phyloP scores from a whole-genome alignment of 2,797 vertebrate species.

The Florisuga fusca region DNA sequence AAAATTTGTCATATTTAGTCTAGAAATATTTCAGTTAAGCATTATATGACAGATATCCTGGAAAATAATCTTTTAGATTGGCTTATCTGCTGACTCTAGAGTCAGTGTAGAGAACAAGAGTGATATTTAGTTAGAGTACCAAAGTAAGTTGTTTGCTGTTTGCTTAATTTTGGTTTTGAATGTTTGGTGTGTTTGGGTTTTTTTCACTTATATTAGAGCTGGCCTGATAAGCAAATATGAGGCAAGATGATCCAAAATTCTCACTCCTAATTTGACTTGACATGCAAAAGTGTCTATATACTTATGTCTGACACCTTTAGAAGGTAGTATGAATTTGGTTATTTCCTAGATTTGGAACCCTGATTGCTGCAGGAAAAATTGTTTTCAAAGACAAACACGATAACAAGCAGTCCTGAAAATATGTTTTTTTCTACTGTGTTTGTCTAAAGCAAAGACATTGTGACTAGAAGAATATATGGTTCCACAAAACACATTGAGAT shows the following conservation, averaged over 20 bases:
- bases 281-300: neutral
- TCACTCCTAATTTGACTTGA: neutral
- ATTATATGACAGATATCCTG: neutral
- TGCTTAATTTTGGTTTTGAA: neutral
- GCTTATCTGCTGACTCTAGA: neutral
- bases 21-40: neutral
- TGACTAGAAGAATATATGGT: fast-evolving
- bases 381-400: neutral
- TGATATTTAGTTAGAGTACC: neutral
- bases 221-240: neutral
- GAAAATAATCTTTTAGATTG: neutral
- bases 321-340: neutral
- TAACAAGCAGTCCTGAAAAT: neutral
- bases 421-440: neutral
- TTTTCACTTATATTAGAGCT: neutral
- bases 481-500: neutral
- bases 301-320: neutral
- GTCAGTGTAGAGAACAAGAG: neutral
- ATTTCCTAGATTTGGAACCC: neutral
- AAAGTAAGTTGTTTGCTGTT: neutral
- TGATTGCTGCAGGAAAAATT: neutral
- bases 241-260: neutral
- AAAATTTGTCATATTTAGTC: neutral
- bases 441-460: neutral
- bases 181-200: neutral